Evolutionary conservation across 2,797 vertebrate species (phyloP), one percentile per base, ranked within the genome.

Genomic region (Sciurus vulgaris): DNA sequence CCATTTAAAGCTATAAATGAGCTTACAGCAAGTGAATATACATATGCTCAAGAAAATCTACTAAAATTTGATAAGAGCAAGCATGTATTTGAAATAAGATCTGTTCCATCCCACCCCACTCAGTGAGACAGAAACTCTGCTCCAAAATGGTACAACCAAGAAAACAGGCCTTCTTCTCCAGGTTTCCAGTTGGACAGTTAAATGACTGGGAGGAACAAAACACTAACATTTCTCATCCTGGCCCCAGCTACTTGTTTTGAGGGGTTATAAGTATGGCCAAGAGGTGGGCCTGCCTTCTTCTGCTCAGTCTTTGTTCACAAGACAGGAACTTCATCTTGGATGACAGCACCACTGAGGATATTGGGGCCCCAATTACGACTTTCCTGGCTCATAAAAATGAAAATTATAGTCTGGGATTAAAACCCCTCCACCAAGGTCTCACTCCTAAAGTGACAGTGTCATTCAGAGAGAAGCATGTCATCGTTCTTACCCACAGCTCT

Each of bases 21-120:
- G 41, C n/a, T 89, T 72, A 93, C 2, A 67, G 12, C 18, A 87
- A 95, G 77, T 67, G 67, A 81, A 95, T 73, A 93, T 89, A 93
- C 13, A 73, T 35, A 41, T n/a, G 30, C 22, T 92, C 41, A 94
- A 91, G 26, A 88, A 86, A 73, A 89, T 78, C 2, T 81, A 87
- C 30, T 92, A 89, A 93, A 91, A 70, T 15, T 51, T 67, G 44
- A 41, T 65, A 82, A 88, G 47, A 89, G 91, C 61, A 30, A 73
- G 33, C 93, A 4, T 76, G 35, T 56, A 85, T 88, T 61, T 92
- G 41, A 77, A 91, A 61, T 30, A 85, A 84, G 7, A 86, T 24
- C 9, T 91, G 78, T 51, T 86, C 30, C n/a, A 30, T 63, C 24
- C 17, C 30, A n/a, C 59, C 73, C 30, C 74, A 13, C 4, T 70